Percentiles rank a stretch among this genome's conserved stretches.
Conservation (phyloP, 2,113 vertebrate genomes). For the Protobothrops mucrosquamatus region DNA sequence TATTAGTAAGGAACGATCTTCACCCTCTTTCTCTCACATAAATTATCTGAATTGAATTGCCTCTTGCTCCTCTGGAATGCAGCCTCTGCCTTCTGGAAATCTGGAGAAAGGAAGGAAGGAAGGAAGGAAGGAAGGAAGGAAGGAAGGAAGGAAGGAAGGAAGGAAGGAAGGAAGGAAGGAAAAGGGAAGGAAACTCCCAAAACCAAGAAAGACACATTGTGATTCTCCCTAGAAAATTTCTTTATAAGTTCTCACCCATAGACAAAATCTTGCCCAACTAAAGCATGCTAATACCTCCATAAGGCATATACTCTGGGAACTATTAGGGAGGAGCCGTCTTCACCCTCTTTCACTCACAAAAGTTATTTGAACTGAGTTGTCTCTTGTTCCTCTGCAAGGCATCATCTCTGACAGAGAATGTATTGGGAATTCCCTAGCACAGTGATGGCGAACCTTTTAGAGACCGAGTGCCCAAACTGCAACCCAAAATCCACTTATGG, state of each 20-base stretch:
- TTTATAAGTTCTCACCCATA: no score
- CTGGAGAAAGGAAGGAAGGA: background rate
- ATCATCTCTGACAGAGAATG: background rate
- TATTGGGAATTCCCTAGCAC: background rate
- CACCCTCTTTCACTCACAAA: background rate
- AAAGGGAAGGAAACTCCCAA: no score
- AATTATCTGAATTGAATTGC: background rate
- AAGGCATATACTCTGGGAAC: background rate
- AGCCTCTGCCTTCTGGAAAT: background rate
- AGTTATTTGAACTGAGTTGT: background rate
- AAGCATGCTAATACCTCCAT: background rate
- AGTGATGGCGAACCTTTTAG: no score
- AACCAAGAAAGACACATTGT: no score
- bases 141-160: no score
- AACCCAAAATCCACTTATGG: no score
- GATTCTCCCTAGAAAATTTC: no score
- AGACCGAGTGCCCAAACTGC: no score
- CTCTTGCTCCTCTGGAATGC: background rate
- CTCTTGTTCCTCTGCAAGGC: background rate
- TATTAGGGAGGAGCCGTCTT: background rate
- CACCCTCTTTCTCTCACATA: no score
- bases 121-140: no score
- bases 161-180: no score
- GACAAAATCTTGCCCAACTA: background rate
- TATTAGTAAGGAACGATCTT: no score